phyloP scores from a whole-genome alignment of 2,797 vertebrate genomes.

The Perdix hodgsoniae region DNA sequence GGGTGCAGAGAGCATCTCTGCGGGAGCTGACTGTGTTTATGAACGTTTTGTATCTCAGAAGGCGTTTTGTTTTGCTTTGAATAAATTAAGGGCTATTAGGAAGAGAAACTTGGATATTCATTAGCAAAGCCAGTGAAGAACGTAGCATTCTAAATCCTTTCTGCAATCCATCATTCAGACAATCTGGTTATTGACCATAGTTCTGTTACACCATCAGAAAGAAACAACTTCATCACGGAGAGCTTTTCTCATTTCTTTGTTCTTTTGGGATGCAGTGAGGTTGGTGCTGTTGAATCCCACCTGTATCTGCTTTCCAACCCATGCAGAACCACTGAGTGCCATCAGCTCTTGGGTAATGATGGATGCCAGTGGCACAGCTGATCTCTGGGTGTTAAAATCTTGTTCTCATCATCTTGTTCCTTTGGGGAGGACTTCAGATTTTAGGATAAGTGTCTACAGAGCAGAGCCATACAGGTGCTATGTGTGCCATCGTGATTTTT shows the following conservation, averaged over 20 bases:
- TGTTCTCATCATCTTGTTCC: neutral
- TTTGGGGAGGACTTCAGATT: neutral
- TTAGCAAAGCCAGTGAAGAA: neutral
- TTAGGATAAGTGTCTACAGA: accelerated
- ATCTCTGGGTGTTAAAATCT: neutral
- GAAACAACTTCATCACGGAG: neutral
- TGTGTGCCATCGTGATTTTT: accelerated
- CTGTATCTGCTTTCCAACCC: accelerated
- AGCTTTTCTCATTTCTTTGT: accelerated
- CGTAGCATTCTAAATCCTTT: neutral
- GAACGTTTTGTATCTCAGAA: neutral
- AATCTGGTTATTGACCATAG: accelerated
- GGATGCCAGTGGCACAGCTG: accelerated
- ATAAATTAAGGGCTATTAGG: neutral
- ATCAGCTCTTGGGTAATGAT: conserved; percentile 4
- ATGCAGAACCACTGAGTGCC: conserved; percentile 28
- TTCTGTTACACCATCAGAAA: accelerated
- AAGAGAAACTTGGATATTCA: accelerated
- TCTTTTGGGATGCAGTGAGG: accelerated
- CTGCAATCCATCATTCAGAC: neutral
- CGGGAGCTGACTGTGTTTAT: neutral
- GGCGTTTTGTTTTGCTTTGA: neutral
- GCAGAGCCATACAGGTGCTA: neutral
- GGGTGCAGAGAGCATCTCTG: neutral
- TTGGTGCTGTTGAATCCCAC: neutral